These are phyloP conservation scores for Indicator maculatus DNA, from an alignment of 2,113 vertebrate genomes.

Conservation along the genomic window DNA sequence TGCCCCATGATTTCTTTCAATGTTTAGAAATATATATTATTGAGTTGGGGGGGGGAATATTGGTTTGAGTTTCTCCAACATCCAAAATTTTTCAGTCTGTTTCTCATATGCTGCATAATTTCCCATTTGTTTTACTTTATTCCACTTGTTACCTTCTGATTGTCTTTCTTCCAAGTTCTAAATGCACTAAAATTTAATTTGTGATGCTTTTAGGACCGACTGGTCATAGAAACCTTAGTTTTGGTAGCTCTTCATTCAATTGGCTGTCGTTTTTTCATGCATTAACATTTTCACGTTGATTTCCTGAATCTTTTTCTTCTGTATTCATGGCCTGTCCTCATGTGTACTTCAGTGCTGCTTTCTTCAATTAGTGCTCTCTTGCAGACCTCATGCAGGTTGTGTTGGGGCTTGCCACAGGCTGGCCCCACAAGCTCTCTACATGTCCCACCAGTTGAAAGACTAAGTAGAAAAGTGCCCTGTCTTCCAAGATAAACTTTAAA, in stretches of 20 bases:
- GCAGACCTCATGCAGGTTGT: accelerated
- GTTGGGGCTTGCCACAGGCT: neutral
- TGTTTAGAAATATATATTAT: neutral
- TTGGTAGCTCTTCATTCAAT: neutral
- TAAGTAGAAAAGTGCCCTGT: neutral
- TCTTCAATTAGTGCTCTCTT: accelerated
- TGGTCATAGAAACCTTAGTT: neutral
- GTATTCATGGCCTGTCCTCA: accelerated
- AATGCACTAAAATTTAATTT: neutral
- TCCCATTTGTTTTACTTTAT: neutral
- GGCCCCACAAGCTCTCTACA: neutral
- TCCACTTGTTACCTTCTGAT: neutral
- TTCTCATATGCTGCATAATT: accelerated
- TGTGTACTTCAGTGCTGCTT: neutral
- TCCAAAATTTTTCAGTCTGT: neutral
- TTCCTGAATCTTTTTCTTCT: neutral
- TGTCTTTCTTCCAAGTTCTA: neutral
- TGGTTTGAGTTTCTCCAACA: neutral
- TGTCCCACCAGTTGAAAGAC: neutral
- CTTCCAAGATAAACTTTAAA: neutral
- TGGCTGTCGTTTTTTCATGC: neutral
- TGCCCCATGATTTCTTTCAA: neutral
- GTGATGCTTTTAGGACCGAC: neutral
- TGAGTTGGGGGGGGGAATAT: accelerated
- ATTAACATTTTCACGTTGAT: neutral